Conservation (phyloP, 53 echinoderm and acorn worm species). For the Mesocentrotus franciscanus region DNA sequence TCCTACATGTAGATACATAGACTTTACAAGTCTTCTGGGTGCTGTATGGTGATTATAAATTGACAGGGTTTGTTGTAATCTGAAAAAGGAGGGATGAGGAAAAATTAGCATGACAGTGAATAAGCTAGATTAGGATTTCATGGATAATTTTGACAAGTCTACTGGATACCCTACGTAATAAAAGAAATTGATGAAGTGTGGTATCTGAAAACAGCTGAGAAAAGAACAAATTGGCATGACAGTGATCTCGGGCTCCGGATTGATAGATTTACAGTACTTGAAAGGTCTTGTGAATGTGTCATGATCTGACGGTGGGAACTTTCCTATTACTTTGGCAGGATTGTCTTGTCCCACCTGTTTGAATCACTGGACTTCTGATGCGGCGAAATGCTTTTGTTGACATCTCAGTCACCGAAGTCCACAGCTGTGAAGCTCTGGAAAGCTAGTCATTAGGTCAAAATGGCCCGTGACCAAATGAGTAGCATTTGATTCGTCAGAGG, state of each 20-base stretch:
- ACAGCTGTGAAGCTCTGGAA: background rate
- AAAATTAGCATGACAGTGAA: too few relatives aligned
- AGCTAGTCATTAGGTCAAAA: constrained; percentile 41
- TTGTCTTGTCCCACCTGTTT: background rate
- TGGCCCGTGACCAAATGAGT: constrained; percentile 36
- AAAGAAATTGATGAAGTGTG: too few relatives aligned
- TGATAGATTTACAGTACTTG: background rate
- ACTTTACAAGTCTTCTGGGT: background rate
- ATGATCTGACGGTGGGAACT: background rate
- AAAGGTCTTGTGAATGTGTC: background rate
- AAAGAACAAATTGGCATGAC: too few relatives aligned
- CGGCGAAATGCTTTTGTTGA: background rate
- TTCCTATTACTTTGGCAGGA: background rate
- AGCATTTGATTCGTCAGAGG: background rate
- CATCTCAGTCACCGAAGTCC: background rate
- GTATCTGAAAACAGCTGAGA: too few relatives aligned
- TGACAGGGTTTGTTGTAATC: too few relatives aligned
- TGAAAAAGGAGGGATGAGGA: too few relatives aligned
- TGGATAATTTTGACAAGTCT: too few relatives aligned
- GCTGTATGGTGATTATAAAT: background rate
- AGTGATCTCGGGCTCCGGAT: too few relatives aligned
- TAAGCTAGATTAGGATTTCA: too few relatives aligned
- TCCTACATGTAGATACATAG: too few relatives aligned
- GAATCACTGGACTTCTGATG: background rate
- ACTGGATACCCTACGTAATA: too few relatives aligned